phyloP scores from a whole-genome alignment of 2,888 invertebrate species.

The Drosophila helvetica region DNA sequence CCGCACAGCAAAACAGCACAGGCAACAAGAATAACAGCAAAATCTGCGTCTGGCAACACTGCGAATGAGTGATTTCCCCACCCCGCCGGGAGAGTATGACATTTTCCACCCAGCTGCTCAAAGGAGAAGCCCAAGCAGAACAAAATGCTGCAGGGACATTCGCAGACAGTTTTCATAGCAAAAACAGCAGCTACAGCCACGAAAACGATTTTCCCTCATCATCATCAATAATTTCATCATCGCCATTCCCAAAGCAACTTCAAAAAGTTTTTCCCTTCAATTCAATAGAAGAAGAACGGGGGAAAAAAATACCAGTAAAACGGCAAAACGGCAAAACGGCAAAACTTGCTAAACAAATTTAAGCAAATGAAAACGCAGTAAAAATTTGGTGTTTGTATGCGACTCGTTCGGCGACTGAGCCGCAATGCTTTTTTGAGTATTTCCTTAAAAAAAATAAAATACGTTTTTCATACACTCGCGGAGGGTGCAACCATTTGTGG shows the following conservation, averaged over 20 bases:
- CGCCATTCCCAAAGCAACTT: constrained; percentile 17
- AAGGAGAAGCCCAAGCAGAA: constrained; percentile 26
- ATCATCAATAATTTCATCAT: constrained; percentile 32
- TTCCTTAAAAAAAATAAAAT: constrained; percentile 11
- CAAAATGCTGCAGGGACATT: constrained; percentile 30
- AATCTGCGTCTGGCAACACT: constrained; percentile 42
- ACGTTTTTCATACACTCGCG: background rate
- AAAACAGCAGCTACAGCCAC: constrained; percentile 19
- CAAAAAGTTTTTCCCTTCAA: constrained; percentile 33
- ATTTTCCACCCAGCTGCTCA: constrained; percentile 42
- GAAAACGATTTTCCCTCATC: constrained; percentile 43
- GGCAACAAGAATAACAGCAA: constrained; percentile 6
- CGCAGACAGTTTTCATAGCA: constrained; percentile 17
- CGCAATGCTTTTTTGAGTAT: constrained; percentile 49
- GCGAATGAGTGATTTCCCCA: constrained; percentile 43
- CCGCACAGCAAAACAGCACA: background rate
- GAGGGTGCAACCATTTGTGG: background rate
- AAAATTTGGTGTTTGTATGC: background rate
- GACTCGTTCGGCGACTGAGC: constrained; percentile 36
- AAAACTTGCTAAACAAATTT: constrained; percentile 56
- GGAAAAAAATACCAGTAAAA: constrained; percentile 16
- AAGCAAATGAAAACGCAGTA: constrained; percentile 25
- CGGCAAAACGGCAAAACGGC: constrained; percentile 34
- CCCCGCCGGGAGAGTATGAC: constrained; percentile 12
- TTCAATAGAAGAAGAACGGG: constrained; percentile 21